These are phyloP conservation scores for Spinus olivaceus DNA, from an alignment of 2,797 vertebrate genomes.

Conservation along the genomic window DNA sequence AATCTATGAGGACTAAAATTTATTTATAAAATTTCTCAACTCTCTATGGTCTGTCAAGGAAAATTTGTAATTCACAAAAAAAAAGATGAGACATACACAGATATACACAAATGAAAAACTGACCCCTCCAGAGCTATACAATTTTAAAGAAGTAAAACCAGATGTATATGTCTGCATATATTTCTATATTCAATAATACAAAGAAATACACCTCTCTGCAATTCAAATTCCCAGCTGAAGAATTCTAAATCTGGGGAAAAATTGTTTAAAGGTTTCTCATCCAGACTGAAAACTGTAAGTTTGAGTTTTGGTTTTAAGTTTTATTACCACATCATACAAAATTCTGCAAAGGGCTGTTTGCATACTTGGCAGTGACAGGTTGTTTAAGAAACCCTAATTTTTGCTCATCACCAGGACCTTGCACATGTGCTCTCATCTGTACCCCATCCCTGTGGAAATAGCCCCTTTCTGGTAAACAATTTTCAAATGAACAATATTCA, in stretches of 20 bases:
- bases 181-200: neutral
- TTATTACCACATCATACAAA: neutral
- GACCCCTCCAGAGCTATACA: neutral
- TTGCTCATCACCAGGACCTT: neutral
- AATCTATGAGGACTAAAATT: neutral
- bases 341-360: neutral
- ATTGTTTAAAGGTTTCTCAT: neutral
- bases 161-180: neutral
- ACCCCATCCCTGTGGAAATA: neutral
- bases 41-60: neutral
- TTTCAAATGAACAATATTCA: neutral
- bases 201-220: neutral
- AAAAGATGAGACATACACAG: rapidly evolving
- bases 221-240: neutral
- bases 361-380: neutral
- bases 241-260: neutral
- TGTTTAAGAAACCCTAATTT: neutral
- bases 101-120: neutral
- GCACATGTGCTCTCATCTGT: neutral
- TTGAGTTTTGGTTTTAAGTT: neutral
- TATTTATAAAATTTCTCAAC: neutral
- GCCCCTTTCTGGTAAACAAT: neutral
- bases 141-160: neutral
- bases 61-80: neutral
- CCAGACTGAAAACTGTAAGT: neutral